Evolutionary conservation across 1,140 invertebrate genomes (phyloP).

Genomic region (Drosophila lacertosa): DNA sequence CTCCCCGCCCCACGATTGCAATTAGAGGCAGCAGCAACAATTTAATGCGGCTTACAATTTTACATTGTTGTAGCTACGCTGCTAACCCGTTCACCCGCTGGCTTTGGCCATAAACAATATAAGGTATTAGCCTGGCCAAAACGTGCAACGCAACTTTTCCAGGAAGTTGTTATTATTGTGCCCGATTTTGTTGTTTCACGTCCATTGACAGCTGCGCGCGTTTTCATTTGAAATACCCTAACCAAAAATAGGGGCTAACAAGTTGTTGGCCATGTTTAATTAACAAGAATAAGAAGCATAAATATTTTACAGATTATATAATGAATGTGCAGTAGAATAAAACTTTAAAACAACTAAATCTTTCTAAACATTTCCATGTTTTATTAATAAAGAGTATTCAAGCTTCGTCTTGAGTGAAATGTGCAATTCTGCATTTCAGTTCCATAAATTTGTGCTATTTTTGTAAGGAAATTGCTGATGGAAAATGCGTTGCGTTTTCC

Average conservation of each 20-base stretch:
- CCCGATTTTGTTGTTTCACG: conserved; percentile 47
- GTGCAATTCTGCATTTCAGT: background rate
- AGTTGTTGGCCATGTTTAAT: too few relatives aligned
- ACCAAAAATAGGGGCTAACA: conserved; percentile 3
- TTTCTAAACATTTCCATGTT: too few relatives aligned
- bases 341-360: too few relatives aligned
- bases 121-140: conserved; percentile 21
- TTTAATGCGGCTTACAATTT: conserved; percentile 47
- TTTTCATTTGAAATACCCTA: conserved; percentile 53
- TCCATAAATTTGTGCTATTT: conserved; percentile 11
- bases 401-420: background rate
- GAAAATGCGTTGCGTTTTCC: conserved; percentile 65
- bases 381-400: conserved; percentile 2
- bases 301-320: too few relatives aligned
- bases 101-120: conserved; percentile 50
- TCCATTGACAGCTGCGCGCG: conserved; percentile 58
- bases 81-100: background rate
- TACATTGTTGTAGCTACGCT: conserved; percentile 20
- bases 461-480: conserved; percentile 21
- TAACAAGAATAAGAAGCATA: too few relatives aligned
- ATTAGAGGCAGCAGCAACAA: conserved; percentile 31
- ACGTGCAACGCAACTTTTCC: conserved; percentile 66
- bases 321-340: too few relatives aligned
- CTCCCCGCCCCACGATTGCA: conserved; percentile 31
- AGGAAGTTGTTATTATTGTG: conserved; percentile 71